Conservation (phyloP, 1,140 invertebrate genomes). For the Drosophila orosa region DNA sequence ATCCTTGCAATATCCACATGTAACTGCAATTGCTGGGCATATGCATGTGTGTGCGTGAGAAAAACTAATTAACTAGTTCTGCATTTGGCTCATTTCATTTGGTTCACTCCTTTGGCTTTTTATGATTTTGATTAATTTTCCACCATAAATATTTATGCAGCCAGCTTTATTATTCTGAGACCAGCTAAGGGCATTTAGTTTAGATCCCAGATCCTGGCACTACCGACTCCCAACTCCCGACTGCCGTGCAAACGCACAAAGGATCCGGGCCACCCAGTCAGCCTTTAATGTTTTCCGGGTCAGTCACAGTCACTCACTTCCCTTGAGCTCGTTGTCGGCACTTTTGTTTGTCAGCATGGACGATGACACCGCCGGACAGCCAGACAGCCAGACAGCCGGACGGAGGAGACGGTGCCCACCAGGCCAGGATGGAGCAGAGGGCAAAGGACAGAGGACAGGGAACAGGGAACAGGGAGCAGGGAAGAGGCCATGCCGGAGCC, state of each 20-base stretch:
- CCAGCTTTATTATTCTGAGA: constrained; percentile 58
- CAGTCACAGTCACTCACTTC: constrained; percentile 80
- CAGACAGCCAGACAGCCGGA: constrained; percentile 24
- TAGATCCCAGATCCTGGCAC: constrained; percentile 30
- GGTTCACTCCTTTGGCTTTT: constrained; percentile 47
- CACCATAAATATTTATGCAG: constrained; percentile 78
- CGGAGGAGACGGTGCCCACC: constrained; percentile 11
- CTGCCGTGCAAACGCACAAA: constrained; percentile 45
- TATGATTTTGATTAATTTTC: constrained; percentile 75
- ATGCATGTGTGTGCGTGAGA: constrained; percentile 51
- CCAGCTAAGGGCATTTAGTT: constrained; percentile 65
- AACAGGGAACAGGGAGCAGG: constrained; percentile 22
- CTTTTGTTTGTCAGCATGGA: constrained; percentile 81
- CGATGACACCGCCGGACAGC: constrained; percentile 66
- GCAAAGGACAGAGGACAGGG: constrained; percentile 15
- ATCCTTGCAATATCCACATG: constrained; percentile 27
- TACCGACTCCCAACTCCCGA: neutral
- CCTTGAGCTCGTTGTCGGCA: constrained; percentile 80
- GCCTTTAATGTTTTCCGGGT: constrained; percentile 81
- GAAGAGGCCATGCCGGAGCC: constrained; percentile 53
- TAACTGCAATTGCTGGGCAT: constrained; percentile 22
- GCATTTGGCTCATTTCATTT: constrained; percentile 61
- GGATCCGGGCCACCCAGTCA: constrained; percentile 37
- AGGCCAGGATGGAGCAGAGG: constrained; percentile 23
- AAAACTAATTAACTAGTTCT: constrained; percentile 80